Percentiles rank a stretch among this genome's conserved stretches.
phyloP scores from a whole-genome alignment of 2,888 invertebrate species.

The Epinotia demarniana region DNA sequence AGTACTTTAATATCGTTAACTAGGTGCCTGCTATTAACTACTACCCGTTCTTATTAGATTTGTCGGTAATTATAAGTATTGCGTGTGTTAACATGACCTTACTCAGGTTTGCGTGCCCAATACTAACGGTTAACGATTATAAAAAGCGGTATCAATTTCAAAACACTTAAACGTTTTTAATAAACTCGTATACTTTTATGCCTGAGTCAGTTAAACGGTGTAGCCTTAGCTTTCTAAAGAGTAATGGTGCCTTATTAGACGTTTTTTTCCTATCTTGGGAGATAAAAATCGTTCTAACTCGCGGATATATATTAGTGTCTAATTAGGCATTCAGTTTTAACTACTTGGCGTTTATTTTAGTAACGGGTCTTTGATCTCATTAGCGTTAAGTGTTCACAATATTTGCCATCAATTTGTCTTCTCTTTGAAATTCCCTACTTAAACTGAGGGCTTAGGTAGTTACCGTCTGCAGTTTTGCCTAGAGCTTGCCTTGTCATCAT shows the following conservation, averaged over 20 bases:
- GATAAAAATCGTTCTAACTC: slow-evolving; percentile 23
- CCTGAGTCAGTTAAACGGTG: slow-evolving; percentile 13
- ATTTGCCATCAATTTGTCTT: background rate
- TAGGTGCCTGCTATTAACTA: background rate
- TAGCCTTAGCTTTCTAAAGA: slow-evolving; percentile 61
- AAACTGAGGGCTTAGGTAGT: too few relatives aligned
- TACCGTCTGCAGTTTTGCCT: background rate
- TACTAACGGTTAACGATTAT: slow-evolving; percentile 32
- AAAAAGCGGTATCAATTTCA: slow-evolving; percentile 41
- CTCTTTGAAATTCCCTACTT: background rate
- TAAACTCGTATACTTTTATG: slow-evolving; percentile 27
- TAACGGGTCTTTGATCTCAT: background rate
- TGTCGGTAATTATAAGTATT: slow-evolving; percentile 27
- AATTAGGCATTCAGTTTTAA: slow-evolving; percentile 29
- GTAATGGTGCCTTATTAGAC: slow-evolving; percentile 42
- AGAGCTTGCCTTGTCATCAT: background rate
- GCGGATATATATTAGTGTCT: slow-evolving; percentile 25
- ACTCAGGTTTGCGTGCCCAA: slow-evolving; percentile 40
- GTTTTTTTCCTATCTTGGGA: slow-evolving; percentile 5
- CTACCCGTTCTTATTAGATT: background rate
- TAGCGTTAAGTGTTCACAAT: background rate
- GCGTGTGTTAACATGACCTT: slow-evolving; percentile 60
- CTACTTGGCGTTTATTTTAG: background rate
- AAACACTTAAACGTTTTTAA: slow-evolving; percentile 36
- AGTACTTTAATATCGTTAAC: background rate